Percentiles rank a stretch among this genome's conserved stretches.
Evolutionary conservation across 2,113 vertebrate genomes (phyloP).

Genomic region (Strigops habroptila): DNA sequence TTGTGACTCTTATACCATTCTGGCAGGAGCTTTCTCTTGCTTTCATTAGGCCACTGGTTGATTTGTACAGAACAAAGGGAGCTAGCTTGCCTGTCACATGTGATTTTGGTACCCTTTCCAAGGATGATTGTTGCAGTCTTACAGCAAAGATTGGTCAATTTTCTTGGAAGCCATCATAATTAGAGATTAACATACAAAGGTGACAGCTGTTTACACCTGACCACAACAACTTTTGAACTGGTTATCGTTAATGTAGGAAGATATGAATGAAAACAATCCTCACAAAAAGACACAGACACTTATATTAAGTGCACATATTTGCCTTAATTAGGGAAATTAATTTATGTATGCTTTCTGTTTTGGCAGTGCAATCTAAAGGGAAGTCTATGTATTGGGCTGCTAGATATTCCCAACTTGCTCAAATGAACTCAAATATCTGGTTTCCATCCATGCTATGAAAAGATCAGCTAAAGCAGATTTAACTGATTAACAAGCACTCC

Average conservation of each 20-base stretch:
- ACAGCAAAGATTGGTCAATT: background rate
- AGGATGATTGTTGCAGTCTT: background rate
- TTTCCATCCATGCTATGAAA: background rate
- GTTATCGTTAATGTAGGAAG: background rate
- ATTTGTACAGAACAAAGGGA: background rate
- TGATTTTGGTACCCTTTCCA: background rate
- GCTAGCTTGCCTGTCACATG: background rate
- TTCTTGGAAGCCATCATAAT: background rate
- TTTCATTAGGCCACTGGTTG: background rate
- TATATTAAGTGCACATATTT: background rate
- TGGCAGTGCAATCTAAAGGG: background rate
- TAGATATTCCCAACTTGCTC: background rate
- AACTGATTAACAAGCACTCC: constrained; percentile 19
- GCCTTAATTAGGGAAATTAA: background rate
- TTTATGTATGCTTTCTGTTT: background rate
- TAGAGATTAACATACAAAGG: background rate
- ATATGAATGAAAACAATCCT: background rate
- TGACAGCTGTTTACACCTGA: background rate
- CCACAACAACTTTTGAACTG: background rate
- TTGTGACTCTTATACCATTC: background rate
- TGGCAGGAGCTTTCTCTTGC: background rate
- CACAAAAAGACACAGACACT: background rate
- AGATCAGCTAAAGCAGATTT: constrained; percentile 53
- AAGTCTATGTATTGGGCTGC: background rate
- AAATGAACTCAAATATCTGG: constrained; percentile 2